Conservation (phyloP, 2,797 vertebrate species). For the Pseudotriccus pelzelni region DNA sequence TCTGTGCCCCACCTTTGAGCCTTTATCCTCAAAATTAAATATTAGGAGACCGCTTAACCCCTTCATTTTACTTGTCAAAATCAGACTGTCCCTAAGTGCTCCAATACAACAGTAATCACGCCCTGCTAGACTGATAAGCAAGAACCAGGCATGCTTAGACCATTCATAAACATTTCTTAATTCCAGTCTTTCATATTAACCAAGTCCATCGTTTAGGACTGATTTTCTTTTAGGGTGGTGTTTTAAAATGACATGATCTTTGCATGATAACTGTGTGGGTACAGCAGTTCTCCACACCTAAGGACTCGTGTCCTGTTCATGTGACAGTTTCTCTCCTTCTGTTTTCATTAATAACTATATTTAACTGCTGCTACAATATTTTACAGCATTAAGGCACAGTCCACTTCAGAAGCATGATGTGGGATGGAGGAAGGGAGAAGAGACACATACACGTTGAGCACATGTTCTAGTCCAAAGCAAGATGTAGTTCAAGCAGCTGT, state of each 20-base stretch:
- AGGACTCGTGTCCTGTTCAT: background rate
- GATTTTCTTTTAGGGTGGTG: background rate
- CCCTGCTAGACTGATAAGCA: background rate
- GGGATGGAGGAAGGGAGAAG: background rate
- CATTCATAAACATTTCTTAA: background rate
- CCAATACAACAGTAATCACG: background rate
- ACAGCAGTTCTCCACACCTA: background rate
- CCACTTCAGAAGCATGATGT: background rate
- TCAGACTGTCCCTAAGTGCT: background rate
- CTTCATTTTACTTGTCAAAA: background rate
- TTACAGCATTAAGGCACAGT: background rate
- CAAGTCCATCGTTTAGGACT: background rate
- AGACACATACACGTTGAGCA: background rate
- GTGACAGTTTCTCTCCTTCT: background rate
- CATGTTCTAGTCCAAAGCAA: background rate
- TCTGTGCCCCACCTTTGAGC: background rate
- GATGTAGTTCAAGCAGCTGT: background rate
- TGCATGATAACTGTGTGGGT: background rate
- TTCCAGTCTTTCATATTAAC: background rate
- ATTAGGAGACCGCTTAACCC: background rate
- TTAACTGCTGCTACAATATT: background rate
- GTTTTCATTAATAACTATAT: background rate
- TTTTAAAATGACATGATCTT: background rate
- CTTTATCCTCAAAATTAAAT: background rate
- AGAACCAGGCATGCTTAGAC: background rate